Evolutionary conservation across 2,888 invertebrate genomes (phyloP).

Genomic region (Hedya salicella): DNA sequence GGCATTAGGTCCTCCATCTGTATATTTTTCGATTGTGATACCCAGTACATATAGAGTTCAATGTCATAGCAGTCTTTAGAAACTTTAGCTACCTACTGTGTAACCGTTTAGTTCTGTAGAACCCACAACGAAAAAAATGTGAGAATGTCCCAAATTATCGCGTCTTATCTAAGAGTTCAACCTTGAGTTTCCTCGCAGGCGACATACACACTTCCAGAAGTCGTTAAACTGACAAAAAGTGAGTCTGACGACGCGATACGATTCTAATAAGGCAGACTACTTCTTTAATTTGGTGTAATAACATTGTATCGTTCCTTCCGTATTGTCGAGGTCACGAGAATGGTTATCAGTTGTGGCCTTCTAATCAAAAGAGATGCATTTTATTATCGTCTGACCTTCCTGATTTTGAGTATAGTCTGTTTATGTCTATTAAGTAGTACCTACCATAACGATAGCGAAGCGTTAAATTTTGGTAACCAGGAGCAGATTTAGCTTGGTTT

Average conservation of each 20-base stretch:
- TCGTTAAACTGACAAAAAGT: constrained; percentile 64
- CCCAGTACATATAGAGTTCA: neutral
- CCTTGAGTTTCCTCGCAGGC: constrained; percentile 76
- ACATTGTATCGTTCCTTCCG: constrained; percentile 72
- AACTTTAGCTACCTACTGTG: neutral
- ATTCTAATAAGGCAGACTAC: constrained; percentile 39
- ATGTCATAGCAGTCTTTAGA: constrained; percentile 29
- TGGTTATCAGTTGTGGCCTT: constrained; percentile 72
- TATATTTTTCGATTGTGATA: too few relatives aligned
- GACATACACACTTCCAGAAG: constrained; percentile 75
- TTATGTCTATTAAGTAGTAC: too few relatives aligned
- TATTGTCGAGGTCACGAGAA: constrained; percentile 71
- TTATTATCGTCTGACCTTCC: constrained; percentile 69
- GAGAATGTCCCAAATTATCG: constrained; percentile 76
- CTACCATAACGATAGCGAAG: too few relatives aligned
- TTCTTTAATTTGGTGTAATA: constrained; percentile 62
- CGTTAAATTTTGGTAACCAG: too few relatives aligned
- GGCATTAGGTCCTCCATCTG: too few relatives aligned
- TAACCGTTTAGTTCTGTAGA: constrained; percentile 45
- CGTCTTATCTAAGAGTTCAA: constrained; percentile 79
- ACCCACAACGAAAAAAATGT: constrained; percentile 54
- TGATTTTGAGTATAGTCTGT: constrained; percentile 49
- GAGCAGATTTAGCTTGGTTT: too few relatives aligned
- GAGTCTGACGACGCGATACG: constrained; percentile 49
- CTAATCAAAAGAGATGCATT: constrained; percentile 68